These are phyloP conservation scores for Macrosiphum euphorbiae DNA, from an alignment of 2,888 invertebrate genomes.

Conservation along the genomic window DNA sequence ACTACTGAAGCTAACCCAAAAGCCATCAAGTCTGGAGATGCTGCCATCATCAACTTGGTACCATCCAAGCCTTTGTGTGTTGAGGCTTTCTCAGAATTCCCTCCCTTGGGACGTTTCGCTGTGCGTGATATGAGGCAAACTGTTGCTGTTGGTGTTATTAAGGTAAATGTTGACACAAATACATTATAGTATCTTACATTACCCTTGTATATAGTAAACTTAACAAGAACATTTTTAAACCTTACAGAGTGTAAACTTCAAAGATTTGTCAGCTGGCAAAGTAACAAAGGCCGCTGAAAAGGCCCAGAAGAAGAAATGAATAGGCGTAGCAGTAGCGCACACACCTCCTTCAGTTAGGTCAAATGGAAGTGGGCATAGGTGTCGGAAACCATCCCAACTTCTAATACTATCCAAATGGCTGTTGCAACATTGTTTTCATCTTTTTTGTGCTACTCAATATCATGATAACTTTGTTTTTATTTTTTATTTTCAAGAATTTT, in stretches of 20 bases:
- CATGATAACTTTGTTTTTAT: slow-evolving; percentile 62
- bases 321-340: slow-evolving; percentile 73
- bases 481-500: slow-evolving; percentile 61
- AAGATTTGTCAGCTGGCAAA: slow-evolving; percentile 90
- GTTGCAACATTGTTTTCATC: slow-evolving; percentile 86
- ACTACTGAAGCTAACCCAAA: slow-evolving; percentile 93
- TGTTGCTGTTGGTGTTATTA: slow-evolving; percentile 98
- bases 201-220: neutral
- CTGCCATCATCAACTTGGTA: slow-evolving; percentile 92
- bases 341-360: slow-evolving; percentile 64
- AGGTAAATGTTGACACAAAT: slow-evolving; percentile 71
- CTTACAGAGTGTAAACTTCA: slow-evolving; percentile 84
- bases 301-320: slow-evolving; percentile 98
- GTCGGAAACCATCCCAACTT: slow-evolving; percentile 68
- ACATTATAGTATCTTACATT: neutral
- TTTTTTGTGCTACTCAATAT: slow-evolving; percentile 69
- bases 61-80: slow-evolving; percentile 99
- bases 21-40: slow-evolving; percentile 89
- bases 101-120: slow-evolving; percentile 97
- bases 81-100: slow-evolving; percentile 97
- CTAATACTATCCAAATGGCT: slow-evolving; percentile 77
- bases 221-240: neutral
- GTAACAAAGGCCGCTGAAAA: slow-evolving; percentile 99
- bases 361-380: slow-evolving; percentile 62
- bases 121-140: slow-evolving; percentile 99